Evolutionary conservation across 2,888 invertebrate species (phyloP).

Genomic region (Melanotus villosus): DNA sequence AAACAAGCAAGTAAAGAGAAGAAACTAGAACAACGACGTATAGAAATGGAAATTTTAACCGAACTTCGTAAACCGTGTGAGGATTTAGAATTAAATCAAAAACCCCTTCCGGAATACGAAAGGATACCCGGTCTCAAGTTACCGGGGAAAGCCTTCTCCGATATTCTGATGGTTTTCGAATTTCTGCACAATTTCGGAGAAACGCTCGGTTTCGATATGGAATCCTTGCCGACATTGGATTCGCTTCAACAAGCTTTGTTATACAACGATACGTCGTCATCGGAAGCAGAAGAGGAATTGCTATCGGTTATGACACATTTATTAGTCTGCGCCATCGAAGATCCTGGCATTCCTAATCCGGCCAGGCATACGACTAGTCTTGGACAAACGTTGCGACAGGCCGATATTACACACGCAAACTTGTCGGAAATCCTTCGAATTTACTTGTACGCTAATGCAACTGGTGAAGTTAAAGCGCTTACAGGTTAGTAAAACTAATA

Average conservation of each 20-base stretch:
- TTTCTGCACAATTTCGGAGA: constrained; percentile 97
- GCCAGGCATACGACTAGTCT: constrained; percentile 90
- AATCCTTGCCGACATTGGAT: constrained; percentile 88
- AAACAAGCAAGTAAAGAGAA: constrained; percentile 88
- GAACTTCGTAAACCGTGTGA: constrained; percentile 90
- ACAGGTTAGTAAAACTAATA: constrained; percentile 69
- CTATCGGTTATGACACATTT: constrained; percentile 91
- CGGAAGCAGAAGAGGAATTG: constrained; percentile 88
- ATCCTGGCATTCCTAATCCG: constrained; percentile 92
- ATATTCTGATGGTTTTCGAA: constrained; percentile 95
- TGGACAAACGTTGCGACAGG: constrained; percentile 90
- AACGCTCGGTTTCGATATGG: constrained; percentile 93
- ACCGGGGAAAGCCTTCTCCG: constrained; percentile 91
- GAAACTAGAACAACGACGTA: constrained; percentile 80
- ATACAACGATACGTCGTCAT: constrained; percentile 78
- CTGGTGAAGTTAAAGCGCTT: constrained; percentile 86
- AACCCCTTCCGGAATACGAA: constrained; percentile 79
- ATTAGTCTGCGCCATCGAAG: constrained; percentile 92
- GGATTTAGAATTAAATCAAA: constrained; percentile 88
- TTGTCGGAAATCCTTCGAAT: constrained; percentile 93
- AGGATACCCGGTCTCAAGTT: constrained; percentile 79
- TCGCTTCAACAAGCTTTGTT: constrained; percentile 89
- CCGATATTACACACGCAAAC: constrained; percentile 92
- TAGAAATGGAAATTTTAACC: constrained; percentile 78
- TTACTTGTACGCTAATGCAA: constrained; percentile 91